phyloP scores from a whole-genome alignment of 2,888 invertebrate species.

The Drosophila formosana region DNA sequence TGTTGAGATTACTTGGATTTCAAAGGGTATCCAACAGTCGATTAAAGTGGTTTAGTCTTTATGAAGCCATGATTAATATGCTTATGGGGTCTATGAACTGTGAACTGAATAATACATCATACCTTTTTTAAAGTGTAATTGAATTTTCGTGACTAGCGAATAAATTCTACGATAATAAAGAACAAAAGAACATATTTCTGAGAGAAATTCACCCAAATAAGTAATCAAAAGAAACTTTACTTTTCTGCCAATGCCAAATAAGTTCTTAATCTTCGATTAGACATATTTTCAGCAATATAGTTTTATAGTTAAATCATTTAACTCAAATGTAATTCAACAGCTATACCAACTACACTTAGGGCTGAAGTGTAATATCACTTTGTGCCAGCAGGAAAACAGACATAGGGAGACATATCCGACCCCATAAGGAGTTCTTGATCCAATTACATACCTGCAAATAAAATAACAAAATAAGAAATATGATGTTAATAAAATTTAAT shows the following conservation, averaged over 20 bases:
- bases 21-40: too few relatives aligned
- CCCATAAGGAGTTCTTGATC: too few relatives aligned
- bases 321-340: too few relatives aligned
- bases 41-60: too few relatives aligned
- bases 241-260: background rate
- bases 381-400: background rate
- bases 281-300: background rate
- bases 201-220: background rate
- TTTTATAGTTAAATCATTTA: background rate
- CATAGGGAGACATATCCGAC: too few relatives aligned
- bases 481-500: conserved; percentile 13
- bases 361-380: background rate
- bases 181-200: background rate
- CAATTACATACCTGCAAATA: conserved; percentile 48
- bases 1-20: too few relatives aligned
- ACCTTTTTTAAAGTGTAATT: background rate
- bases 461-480: conserved; percentile 1
- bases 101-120: background rate
- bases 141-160: background rate
- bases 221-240: background rate
- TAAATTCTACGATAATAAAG: background rate
- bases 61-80: background rate
- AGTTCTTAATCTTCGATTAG: background rate
- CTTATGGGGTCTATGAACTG: background rate
- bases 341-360: too few relatives aligned